Conservation (phyloP, 1,140 invertebrate genomes). For the Ganaspis sp. region DNA sequence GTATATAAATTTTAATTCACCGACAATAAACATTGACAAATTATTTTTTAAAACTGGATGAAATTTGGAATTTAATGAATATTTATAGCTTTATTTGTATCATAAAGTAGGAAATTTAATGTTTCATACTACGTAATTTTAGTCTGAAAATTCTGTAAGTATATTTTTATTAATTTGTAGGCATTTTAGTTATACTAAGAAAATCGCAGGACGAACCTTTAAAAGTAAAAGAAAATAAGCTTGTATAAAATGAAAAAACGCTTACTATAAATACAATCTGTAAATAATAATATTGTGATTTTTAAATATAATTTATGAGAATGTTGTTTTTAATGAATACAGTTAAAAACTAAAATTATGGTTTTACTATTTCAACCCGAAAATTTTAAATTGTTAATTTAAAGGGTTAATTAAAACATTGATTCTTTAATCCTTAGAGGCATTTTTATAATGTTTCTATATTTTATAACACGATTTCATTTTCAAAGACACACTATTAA, state of each 20-base stretch:
- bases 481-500: too few relatives aligned
- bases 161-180: conserved; percentile 2
- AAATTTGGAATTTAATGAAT: conserved; percentile 4
- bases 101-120: neutral
- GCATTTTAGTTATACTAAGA: neutral
- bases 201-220: conserved; percentile 22
- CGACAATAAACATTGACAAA: neutral
- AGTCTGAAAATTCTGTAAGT: neutral
- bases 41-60: neutral
- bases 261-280: conserved; percentile 4
- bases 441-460: too few relatives aligned
- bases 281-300: conserved; percentile 52
- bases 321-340: conserved; percentile 59
- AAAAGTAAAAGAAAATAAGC: conserved; percentile 23
- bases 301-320: conserved; percentile 50
- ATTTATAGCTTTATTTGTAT: conserved; percentile 12
- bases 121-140: neutral
- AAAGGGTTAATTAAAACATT: neutral
- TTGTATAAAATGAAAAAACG: conserved; percentile 35
- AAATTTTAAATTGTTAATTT: neutral
- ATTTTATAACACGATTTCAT: too few relatives aligned
- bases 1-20: too few relatives aligned
- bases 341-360: neutral
- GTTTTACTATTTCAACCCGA: neutral
- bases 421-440: too few relatives aligned